Base-by-base conservation (phyloP, 2,113 vertebrate genomes). In the Mus spicilegus region DNA sequence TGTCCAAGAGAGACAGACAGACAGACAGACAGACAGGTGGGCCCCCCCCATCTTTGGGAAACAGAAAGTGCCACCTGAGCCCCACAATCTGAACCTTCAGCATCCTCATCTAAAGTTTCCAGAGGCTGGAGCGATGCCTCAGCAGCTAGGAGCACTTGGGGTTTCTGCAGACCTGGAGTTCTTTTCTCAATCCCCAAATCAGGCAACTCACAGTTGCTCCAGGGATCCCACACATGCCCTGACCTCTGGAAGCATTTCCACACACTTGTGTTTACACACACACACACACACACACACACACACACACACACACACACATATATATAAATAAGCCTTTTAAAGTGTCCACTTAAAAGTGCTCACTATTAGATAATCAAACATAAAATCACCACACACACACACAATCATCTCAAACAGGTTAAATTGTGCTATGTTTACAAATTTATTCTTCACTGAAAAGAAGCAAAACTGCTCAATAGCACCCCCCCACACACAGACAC, bases 391-490 rank as follows among this genome's bases (percentile, higher is more conserved):
- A 72, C 2, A 89, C 46, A 81, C 51, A 89, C 46, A 81, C 51
- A 88, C 54, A 89, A 49, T 17, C 36, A 67, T 58, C 88, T 89
- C 22, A 82, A 94, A 91, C 20, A 19, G 13, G 78, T 73, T 81
- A 24, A 51, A 54, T 26, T 92, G 78, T 81, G 39, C 54, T 56
- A 17, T 6, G 22, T 4, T 2, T 90, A n/a, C 36, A 49, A 85
- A 65, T 95, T 80, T 58, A 26, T 88, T 92, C 92, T 75, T 77
- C n/a, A 78, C 69, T 85, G 56, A 88, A 13, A 84, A n/a, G 26
- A 89, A 70, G 72, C 58, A 70, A 22, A 56, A 73, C 7, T 11
- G 8, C 22, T 26, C n/a, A 89, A 75, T 33, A 75, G 16, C 46
- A 77, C 14, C 7, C 19, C 49, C 49, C 49, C 49, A 49, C 46